Conservation (phyloP, 2,888 invertebrate genomes). For the Limnephilus auricula region DNA sequence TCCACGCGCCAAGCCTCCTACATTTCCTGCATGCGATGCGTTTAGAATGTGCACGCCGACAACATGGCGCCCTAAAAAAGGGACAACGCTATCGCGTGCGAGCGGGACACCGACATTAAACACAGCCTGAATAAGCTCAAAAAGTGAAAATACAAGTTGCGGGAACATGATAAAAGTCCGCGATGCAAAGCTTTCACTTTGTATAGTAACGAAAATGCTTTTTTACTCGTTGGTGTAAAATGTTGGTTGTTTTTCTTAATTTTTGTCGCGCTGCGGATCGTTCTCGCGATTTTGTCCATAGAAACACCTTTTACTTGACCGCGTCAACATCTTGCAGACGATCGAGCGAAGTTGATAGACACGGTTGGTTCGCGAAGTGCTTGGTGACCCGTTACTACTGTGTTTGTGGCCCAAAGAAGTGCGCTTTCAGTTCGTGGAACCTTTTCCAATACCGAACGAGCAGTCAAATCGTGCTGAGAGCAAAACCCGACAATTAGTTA, state of each 20-base stretch:
- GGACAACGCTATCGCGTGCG: slow-evolving; percentile 46
- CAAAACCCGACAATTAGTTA: slow-evolving; percentile 17
- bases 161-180: slow-evolving; percentile 7
- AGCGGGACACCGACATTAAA: slow-evolving; percentile 7
- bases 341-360: slow-evolving; percentile 58
- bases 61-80: slow-evolving; percentile 48
- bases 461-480: slow-evolving; percentile 18
- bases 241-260: slow-evolving; percentile 9
- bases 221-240: slow-evolving; percentile 9
- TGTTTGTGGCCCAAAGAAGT: slow-evolving; percentile 25
- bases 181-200: neutral
- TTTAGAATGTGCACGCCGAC: slow-evolving; percentile 55
- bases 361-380: slow-evolving; percentile 57
- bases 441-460: slow-evolving; percentile 16
- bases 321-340: slow-evolving; percentile 63
- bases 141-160: neutral
- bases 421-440: neutral
- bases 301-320: slow-evolving; percentile 61
- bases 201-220: neutral
- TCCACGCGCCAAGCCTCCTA: slow-evolving; percentile 51
- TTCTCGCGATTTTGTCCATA: slow-evolving; percentile 45
- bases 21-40: slow-evolving; percentile 53
- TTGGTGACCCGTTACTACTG: slow-evolving; percentile 39
- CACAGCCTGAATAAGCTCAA: slow-evolving; percentile 41
- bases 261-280: neutral